Evolutionary conservation across 2,888 invertebrate species (phyloP).

Genomic region (Stramonita haemastoma): DNA sequence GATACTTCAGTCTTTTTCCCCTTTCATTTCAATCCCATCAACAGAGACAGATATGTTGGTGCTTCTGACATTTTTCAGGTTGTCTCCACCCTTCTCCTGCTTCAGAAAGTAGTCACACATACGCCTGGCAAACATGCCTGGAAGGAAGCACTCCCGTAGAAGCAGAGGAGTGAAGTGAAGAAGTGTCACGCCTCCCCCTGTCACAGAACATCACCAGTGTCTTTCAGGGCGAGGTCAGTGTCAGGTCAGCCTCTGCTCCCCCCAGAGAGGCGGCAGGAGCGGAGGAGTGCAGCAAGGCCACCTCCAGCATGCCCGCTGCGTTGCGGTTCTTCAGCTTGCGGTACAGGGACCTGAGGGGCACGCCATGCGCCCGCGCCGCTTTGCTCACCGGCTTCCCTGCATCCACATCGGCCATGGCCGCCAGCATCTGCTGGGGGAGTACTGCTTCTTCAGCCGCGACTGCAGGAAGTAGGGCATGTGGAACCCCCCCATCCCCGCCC

Average conservation of each 20-base stretch:
- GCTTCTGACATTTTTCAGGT: too few species aligned
- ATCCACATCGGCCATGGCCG: slow-evolving; percentile 36
- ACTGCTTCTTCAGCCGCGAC: slow-evolving; percentile 29
- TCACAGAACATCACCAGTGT: too few species aligned
- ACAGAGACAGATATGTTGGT: too few species aligned
- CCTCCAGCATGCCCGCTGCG: background rate
- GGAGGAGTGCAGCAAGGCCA: background rate
- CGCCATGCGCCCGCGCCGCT: slow-evolving; percentile 33
- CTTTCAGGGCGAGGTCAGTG: too few species aligned
- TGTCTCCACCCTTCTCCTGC: too few species aligned
- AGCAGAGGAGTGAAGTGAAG: too few species aligned
- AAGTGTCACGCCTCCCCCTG: too few species aligned
- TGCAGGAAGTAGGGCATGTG: background rate
- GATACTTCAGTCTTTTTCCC: too few species aligned
- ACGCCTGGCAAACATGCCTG: too few species aligned
- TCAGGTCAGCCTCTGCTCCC: background rate
- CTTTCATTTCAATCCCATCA: too few species aligned
- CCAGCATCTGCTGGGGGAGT: slow-evolving; percentile 34
- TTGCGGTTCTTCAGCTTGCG: slow-evolving; percentile 35
- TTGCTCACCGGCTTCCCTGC: slow-evolving; percentile 26
- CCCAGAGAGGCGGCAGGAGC: background rate
- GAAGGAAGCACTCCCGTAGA: background rate
- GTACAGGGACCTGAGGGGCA: slow-evolving; percentile 34
- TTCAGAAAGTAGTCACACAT: too few species aligned
- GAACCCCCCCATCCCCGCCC: background rate